Evolutionary conservation across 2,888 invertebrate genomes (phyloP), one percentile per base, ranked within the genome.

Genomic region (Eristalinus aeneus): DNA sequence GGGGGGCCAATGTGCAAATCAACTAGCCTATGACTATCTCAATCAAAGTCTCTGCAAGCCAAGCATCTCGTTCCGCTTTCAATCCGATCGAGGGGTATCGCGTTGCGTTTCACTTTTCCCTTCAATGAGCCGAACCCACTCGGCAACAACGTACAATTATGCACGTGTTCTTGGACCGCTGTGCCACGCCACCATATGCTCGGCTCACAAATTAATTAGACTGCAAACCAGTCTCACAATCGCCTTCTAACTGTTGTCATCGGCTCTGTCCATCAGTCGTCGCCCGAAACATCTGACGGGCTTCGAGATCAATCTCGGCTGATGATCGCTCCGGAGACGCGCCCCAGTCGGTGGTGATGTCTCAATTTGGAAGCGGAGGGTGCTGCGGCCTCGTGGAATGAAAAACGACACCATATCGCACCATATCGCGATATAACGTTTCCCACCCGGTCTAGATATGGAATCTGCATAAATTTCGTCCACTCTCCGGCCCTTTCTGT

Each of bases 11-110:
- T 61, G 61, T 69, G 68, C 68, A 75, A 61, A 76, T 76, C 67
- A 34, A 61, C 63, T 78, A 61, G 56, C 56, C 72, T 56, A 65
- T 75, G 69, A 81, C 80, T 81, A 60, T 75, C 39, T 75, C 64
- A 74, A 69, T 80, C 61, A 63, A 64, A 67, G 61, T 64, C 68
- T 68, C 31, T 54, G 31, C 54, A 68, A 68, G 10, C 23, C 16
- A 54, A 46, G 6, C 16, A 22, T 58, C 46, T 32, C 83, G 83
- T 84, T 84, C 65, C 83, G 79, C 83, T 79, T 79, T 79, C 69
- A 74, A 67, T 6, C n/a, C 60, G 31, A 20, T 22, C 22, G 27
- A 16, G n/a, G 27, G 64, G 32, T n/a, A 53, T n/a, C n/a, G 16
- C 16, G 46, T 27, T 63, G 10, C 64, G 67, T 72, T 72, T 54